Percentiles rank a stretch among this genome's conserved stretches.
Conservation (phyloP, 2,888 invertebrate species). For the Hyalella azteca region DNA sequence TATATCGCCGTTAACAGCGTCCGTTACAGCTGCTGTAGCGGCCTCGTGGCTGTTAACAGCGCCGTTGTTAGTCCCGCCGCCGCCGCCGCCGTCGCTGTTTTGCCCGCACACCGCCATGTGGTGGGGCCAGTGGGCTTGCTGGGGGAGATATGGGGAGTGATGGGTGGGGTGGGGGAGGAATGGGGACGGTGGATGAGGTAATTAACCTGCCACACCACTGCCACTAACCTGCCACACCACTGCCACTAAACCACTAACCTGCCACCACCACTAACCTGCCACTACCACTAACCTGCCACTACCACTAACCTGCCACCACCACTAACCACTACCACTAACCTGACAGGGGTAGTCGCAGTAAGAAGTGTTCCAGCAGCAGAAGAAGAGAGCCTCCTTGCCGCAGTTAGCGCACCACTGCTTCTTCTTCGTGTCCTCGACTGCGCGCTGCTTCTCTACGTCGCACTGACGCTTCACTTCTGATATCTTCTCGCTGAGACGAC, state of each 20-base stretch:
- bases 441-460: conserved; percentile 74
- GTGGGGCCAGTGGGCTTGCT: conserved; percentile 79
- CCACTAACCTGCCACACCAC: neutral
- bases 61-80: neutral
- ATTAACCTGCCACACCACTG: neutral
- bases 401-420: conserved; percentile 94
- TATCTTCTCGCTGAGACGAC: conserved; percentile 70
- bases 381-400: conserved; percentile 84
- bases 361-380: conserved; percentile 96
- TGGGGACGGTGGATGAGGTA: neutral
- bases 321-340: conserved; percentile 59
- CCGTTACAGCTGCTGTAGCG: neutral
- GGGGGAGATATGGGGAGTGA: neutral
- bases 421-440: conserved; percentile 79
- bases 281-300: neutral
- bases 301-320: neutral
- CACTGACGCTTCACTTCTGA: conserved; percentile 72
- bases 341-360: conserved; percentile 92
- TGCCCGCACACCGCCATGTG: conserved; percentile 68
- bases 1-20: conserved; percentile 8
- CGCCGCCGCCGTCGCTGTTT: conserved; percentile 54
- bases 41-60: conserved; percentile 21
- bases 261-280: too few species aligned
- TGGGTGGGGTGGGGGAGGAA: conserved; percentile 67
- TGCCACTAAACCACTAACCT: too few species aligned